Percentiles rank a stretch among this genome's conserved stretches.
Conservation (phyloP, 2,797 vertebrate species). For the Balearica regulorum region DNA sequence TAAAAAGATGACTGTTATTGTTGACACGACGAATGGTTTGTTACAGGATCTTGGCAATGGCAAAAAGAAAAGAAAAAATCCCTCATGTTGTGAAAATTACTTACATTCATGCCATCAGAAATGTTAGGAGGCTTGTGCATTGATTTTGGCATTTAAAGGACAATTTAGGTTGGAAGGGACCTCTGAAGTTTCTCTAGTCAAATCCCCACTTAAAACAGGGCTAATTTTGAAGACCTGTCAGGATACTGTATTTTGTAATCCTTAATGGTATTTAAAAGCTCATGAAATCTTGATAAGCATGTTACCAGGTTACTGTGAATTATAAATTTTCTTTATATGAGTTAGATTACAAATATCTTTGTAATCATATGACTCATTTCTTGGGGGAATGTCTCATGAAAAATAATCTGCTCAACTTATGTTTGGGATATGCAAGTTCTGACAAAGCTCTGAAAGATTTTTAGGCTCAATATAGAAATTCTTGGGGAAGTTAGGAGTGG, state of each 20-base stretch:
- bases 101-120: neutral
- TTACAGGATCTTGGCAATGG: neutral
- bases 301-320: neutral
- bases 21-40: neutral
- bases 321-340: conserved; percentile 6
- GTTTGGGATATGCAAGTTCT: neutral
- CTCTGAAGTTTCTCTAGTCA: neutral
- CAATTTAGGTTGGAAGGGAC: neutral
- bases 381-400: neutral
- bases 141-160: neutral
- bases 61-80: neutral
- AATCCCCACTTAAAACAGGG: neutral
- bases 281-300: neutral
- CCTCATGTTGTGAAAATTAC: neutral
- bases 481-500: neutral
- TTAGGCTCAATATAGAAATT: neutral
- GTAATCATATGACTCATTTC: conserved; percentile 23
- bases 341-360: neutral
- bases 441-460: conserved; percentile 13
- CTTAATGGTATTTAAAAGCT: conserved; percentile 13
- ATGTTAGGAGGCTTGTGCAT: neutral
- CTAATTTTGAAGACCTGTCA: neutral
- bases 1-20: neutral
- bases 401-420: neutral
- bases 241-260: neutral